Base-by-base conservation (phyloP, 1,140 invertebrate species). In the Pollicipes pollicipes region DNA sequence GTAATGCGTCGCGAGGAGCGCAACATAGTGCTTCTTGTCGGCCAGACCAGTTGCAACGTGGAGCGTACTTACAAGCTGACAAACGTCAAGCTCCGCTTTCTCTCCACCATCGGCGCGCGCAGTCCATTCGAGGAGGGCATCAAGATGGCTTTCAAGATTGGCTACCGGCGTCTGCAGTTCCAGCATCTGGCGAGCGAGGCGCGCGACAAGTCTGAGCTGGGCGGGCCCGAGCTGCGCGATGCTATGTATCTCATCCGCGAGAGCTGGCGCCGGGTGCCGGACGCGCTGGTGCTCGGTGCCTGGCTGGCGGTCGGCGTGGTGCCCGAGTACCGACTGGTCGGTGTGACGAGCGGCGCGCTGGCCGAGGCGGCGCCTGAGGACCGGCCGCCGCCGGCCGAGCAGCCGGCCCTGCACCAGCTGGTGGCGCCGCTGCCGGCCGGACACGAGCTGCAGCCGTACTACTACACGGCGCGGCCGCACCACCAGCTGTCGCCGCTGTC, bases 381-480 rank as follows among this genome's bases (percentile, higher is more conserved):
- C 4, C 32, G 4, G 45, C 45, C 45, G 17, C 45, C 45, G 10
- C 45, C n/a, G 13, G 26, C 68, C 6, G 8, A 27, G 27, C 32
- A 26, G 28, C 68, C n/a, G 68, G n/a, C 26, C n/a, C 68, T 13
- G 68, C 68, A 27, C n/a, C 45, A 26, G 68, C 28, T 13, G 68
- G 68, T 69, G 68, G 28, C 29, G 68, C 45, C 45, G 13, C 45
- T 28, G 68, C 28, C 27, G 45, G 26, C 68, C 13, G n/a, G 32
- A n/a, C 32, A 69, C 26, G n/a, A 28, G 26, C n/a, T 69, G 45
- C 32, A 69, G 28, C 13, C 32, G 45, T 35, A 69, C 32, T 69
- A 6, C n/a, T 10, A 35, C 8, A 8, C 28, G 0, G 2, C n/a
- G n/a, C n/a, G 24, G 35, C 30, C 26, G 24, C 30, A 68, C 35